Conservation (phyloP, 2,113 vertebrate genomes). For the Notarius lentiginosus region DNA sequence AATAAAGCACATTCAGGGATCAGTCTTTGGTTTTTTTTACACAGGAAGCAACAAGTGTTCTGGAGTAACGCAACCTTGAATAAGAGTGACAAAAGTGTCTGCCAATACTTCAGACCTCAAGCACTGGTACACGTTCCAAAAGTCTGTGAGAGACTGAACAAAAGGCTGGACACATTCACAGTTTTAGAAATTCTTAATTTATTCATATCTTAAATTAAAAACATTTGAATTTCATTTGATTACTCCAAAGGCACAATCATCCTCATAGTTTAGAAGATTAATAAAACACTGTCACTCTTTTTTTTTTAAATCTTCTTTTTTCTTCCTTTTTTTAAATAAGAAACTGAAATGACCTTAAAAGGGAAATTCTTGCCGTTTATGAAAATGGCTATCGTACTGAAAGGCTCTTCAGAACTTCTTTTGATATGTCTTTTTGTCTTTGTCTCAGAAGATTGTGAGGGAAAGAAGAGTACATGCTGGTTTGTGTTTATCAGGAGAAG, state of each 20-base stretch:
- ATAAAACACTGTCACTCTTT: constrained; percentile 73
- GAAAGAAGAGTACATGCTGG: constrained; percentile 46
- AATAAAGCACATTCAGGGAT: background rate
- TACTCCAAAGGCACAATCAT: constrained; percentile 81
- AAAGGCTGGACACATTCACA: constrained; percentile 41
- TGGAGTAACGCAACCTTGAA: background rate
- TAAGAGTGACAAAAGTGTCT: background rate
- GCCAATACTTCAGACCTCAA: background rate
- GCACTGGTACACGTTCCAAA: background rate
- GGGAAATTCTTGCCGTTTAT: constrained; percentile 40
- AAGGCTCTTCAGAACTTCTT: constrained; percentile 42
- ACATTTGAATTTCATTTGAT: constrained; percentile 78
- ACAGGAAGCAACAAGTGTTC: constrained; percentile 2
- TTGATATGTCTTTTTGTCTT: constrained; percentile 48
- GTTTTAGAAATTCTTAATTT: constrained; percentile 73
- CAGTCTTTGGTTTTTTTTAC: background rate
- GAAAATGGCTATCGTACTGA: constrained; percentile 53
- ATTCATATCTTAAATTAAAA: constrained; percentile 80
- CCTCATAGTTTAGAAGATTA: constrained; percentile 73
- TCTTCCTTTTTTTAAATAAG: constrained; percentile 55
- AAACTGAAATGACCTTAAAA: constrained; percentile 60
- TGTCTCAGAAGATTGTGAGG: constrained; percentile 29
- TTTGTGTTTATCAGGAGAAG: constrained; percentile 42
- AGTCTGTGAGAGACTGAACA: background rate
- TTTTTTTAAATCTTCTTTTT: constrained; percentile 49